phyloP scores from a whole-genome alignment of 2,888 invertebrate genomes.

The Cyaniris semiargus region DNA sequence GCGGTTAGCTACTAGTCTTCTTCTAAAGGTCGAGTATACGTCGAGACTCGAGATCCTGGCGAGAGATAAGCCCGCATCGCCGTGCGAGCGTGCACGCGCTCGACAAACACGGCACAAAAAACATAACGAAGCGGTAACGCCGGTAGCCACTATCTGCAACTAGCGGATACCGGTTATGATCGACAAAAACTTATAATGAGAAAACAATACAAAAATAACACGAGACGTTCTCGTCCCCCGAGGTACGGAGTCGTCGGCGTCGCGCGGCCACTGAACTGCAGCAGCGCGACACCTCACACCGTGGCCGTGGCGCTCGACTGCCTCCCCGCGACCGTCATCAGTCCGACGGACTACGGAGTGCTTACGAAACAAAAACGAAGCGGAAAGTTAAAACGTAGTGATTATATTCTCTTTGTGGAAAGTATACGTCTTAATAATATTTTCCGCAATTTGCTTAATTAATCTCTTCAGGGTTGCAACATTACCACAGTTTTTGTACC shows the following conservation, averaged over 20 bases:
- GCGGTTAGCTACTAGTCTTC: not conserved
- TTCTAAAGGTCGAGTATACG: not conserved
- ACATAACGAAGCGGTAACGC: constrained; percentile 1
- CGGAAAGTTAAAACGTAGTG: no score
- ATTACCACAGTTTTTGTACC: no score
- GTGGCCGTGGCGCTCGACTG: no score
- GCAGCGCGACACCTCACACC: not conserved
- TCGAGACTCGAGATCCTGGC: not conserved
- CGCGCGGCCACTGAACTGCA: constrained; percentile 6
- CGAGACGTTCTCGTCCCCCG: not conserved
- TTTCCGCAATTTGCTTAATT: no score
- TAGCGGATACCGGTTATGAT: not conserved
- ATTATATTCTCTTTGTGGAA: no score
- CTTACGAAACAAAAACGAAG: no score
- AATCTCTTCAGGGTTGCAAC: no score
- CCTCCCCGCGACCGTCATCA: no score
- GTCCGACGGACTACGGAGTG: no score
- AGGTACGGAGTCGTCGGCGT: not conserved
- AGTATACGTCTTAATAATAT: no score
- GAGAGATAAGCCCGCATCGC: not conserved
- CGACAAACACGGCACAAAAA: constrained; percentile 1
- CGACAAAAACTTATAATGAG: not conserved
- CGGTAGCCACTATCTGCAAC: not conserved
- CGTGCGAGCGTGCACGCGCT: not conserved
- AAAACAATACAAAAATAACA: not conserved